These are phyloP conservation scores for Podilymbus podiceps DNA, from an alignment of 2,113 vertebrate species.

Conservation along the genomic window DNA sequence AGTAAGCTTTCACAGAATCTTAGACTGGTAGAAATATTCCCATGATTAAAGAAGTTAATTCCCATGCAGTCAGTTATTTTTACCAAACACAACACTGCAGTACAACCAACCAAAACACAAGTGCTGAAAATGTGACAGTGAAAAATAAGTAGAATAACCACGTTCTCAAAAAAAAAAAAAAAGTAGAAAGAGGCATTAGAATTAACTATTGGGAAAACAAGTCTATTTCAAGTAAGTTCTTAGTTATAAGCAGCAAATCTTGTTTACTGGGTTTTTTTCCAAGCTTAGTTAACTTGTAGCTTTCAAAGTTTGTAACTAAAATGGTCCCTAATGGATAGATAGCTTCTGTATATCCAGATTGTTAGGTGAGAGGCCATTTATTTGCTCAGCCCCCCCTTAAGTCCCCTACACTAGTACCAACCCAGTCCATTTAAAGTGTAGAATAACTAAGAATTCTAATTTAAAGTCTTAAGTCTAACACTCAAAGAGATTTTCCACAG, in stretches of 20 bases:
- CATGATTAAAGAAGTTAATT: background rate
- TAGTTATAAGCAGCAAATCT: background rate
- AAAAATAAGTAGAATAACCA: background rate
- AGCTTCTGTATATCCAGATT: background rate
- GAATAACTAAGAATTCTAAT: background rate
- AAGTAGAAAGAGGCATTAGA: background rate
- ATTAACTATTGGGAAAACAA: background rate
- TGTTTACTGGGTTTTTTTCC: background rate
- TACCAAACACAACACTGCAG: background rate
- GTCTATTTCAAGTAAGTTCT: background rate
- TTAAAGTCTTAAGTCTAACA: background rate
- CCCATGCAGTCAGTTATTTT: background rate
- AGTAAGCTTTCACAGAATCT: background rate
- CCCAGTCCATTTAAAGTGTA: background rate
- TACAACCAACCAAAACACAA: background rate
- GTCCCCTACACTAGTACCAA: background rate
- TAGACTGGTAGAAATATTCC: background rate
- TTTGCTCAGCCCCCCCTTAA: background rate
- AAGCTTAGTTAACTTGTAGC: background rate
- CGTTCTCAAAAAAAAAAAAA: background rate
- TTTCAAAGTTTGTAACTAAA: background rate
- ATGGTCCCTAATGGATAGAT: rapidly evolving
- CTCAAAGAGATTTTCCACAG: background rate
- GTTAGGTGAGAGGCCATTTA: background rate
- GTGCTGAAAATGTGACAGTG: background rate